Evolutionary conservation across 2,888 invertebrate species (phyloP).

Genomic region (Acanthosepion pharaonis): DNA sequence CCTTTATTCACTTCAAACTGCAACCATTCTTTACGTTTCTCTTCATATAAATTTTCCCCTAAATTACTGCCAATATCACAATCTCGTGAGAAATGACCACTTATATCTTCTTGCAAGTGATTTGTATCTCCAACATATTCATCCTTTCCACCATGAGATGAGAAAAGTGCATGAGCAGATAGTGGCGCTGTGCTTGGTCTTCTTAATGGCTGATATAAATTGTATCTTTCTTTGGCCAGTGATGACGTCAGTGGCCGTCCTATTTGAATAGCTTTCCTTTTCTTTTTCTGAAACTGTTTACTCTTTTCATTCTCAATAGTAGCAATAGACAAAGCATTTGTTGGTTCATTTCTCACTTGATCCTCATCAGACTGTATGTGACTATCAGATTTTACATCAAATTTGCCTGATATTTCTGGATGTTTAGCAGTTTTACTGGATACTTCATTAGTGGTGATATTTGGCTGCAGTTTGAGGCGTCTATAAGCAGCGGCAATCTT

Average conservation of each 20-base stretch:
- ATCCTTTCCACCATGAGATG: conserved; percentile 55
- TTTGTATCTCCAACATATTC: neutral
- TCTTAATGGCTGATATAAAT: neutral
- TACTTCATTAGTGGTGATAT: neutral
- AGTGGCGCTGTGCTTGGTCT: conserved; percentile 10
- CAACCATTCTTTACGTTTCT: conserved; percentile 64
- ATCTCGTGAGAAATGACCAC: conserved; percentile 46
- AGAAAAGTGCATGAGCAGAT: conserved; percentile 56
- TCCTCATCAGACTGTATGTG: conserved; percentile 41
- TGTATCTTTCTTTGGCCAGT: neutral
- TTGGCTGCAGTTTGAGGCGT: conserved; percentile 58
- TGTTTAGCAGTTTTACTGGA: neutral
- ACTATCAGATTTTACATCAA: neutral
- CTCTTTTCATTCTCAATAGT: neutral
- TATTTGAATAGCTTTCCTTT: conserved; percentile 46
- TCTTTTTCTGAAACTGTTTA: neutral
- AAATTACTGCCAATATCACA: conserved; percentile 60
- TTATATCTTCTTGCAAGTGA: neutral
- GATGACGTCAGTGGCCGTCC: conserved; percentile 49
- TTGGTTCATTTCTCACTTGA: conserved; percentile 44
- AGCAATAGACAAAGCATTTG: neutral
- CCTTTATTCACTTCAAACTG: conserved; percentile 61
- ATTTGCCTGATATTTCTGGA: conserved; percentile 39
- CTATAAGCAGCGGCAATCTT: conserved; percentile 67
- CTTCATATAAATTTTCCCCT: conserved; percentile 64